Base-by-base conservation (phyloP, 2,113 vertebrate genomes). In the Picathartes gymnocephalus region DNA sequence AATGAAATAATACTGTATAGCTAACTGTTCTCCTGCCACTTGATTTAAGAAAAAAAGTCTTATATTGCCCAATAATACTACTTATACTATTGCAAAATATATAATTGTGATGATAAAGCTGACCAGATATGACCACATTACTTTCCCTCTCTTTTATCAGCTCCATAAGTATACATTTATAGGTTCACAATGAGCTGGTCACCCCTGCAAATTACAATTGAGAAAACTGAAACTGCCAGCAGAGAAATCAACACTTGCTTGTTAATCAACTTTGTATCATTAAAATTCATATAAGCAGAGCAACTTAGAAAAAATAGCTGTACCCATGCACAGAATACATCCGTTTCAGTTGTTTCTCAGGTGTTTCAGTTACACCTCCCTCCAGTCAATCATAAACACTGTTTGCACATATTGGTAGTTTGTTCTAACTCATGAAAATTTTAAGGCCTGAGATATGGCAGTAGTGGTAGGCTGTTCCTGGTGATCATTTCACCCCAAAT, bases 11-110 rank as follows among this genome's bases (percentile, higher is more conserved):
- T 40, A 65, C 15, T 78, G 11, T 30, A 60, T 24, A 92, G 71
- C 57, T 28, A 92, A 73, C 10, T 53, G 15, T 73, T 97, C 83
- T 83, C 44, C 61, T 95, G 70, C 28, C 58, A 96, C 95, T 95
- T 95, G 6, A 80, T 92, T 97, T 94, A 33, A 91, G 72, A 88
- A 91, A 72, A 95, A 95, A 95, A 86, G 16, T 72, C 58, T 81
- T 92, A 93, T 70, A 73, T 91, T 96, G 37, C 28, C 66, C 76
- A 83, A 66, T 86, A 72, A 79, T 86, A 35, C 47, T 86, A 77
- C 56, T 95, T 93, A 58, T 40, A 37, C 33, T 92, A 78, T 90
- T 87, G 11, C 14, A 80, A 94, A 96, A 79, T 72, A 10, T 56
- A 23, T 48, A 50, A 84, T 83, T 95, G 79, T 72, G 57, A 86